Conservation (phyloP, 2,888 invertebrate genomes). For the Elmis aenea region DNA sequence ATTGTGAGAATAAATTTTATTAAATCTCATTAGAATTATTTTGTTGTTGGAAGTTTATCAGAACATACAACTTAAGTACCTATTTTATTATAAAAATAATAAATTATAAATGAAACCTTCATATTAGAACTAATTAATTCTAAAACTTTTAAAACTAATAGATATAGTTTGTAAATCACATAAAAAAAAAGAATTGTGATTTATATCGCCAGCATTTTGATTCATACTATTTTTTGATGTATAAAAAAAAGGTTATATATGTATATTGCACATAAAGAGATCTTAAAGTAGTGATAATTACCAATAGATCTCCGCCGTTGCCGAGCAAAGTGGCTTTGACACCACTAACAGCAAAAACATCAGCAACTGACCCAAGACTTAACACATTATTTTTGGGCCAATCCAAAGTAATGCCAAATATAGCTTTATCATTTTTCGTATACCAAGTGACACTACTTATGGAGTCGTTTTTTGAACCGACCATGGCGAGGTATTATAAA, state of each 20-base stretch:
- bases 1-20: too few species aligned
- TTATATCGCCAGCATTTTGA: constrained; percentile 1
- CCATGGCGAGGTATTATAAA: constrained; percentile 73
- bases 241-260: too few species aligned
- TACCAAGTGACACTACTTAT: constrained; percentile 48
- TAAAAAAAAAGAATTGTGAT: too few species aligned
- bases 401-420: constrained; percentile 65
- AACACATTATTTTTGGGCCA: constrained; percentile 63
- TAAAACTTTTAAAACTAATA: too few species aligned
- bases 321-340: constrained; percentile 52
- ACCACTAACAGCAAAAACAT: constrained; percentile 25
- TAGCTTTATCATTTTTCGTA: constrained; percentile 32
- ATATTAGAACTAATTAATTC: too few species aligned
- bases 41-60: too few species aligned
- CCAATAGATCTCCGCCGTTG: constrained; percentile 37
- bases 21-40: too few species aligned
- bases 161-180: too few species aligned
- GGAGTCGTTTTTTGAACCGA: constrained; percentile 75
- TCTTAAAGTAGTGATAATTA: constrained; percentile 20
- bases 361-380: constrained; percentile 41
- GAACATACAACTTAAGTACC: too few species aligned
- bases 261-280: too few species aligned
- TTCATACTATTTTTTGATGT: constrained; percentile 1
- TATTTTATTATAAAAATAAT: too few species aligned
- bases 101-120: too few species aligned